Conservation (phyloP, 2,113 vertebrate species). For the Hydrochoerus hydrochaeris region DNA sequence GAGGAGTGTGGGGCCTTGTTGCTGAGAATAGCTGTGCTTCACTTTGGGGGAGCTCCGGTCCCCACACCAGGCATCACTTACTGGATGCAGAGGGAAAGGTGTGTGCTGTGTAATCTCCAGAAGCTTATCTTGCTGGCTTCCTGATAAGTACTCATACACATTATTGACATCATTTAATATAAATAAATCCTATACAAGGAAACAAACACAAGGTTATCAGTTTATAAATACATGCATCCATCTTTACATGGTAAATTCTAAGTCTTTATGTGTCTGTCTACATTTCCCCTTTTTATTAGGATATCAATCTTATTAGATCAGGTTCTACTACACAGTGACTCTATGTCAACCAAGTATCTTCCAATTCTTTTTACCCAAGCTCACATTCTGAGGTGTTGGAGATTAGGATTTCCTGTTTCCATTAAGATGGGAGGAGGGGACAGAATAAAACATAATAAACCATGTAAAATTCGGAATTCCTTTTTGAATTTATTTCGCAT, state of each 20-base stretch:
- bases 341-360: neutral
- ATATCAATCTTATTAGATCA: neutral
- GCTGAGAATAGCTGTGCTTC: too few species aligned
- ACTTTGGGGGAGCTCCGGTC: too few species aligned
- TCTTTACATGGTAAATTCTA: neutral
- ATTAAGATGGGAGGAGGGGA: neutral
- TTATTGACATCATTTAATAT: too few species aligned
- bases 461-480: neutral
- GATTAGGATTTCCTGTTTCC: too few species aligned
- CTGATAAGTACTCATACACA: too few species aligned
- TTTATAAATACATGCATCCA: neutral
- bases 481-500: neutral
- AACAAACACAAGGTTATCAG: too few species aligned
- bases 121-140: too few species aligned
- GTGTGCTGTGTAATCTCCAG: too few species aligned
- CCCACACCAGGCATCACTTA: too few species aligned
- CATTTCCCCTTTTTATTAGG: neutral
- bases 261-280: neutral
- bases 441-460: neutral
- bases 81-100: too few species aligned
- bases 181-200: too few species aligned
- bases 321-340: neutral
- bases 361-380: neutral
- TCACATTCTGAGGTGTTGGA: neutral
- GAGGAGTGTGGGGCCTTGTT: too few species aligned